phyloP scores from a whole-genome alignment of 2,888 invertebrate genomes.

The Scaptomyza tumidula region DNA sequence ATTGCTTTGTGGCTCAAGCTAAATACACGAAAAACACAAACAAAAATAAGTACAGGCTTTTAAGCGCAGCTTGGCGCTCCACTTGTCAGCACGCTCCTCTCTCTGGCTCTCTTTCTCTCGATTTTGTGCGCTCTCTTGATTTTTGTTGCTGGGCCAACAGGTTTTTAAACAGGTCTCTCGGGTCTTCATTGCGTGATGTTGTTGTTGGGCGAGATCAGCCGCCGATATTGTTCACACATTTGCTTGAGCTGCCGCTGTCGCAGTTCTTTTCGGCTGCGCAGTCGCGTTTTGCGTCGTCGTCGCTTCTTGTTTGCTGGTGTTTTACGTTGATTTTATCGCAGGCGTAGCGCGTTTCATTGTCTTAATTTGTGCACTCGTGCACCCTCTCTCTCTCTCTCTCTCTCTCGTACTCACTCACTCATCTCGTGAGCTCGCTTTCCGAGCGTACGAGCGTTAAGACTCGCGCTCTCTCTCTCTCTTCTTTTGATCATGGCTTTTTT shows the following conservation, averaged over 20 bases:
- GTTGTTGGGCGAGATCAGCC: constrained; percentile 73
- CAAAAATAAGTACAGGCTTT: constrained; percentile 70
- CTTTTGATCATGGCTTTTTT: constrained; percentile 40
- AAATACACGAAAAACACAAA: background rate
- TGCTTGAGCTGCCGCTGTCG: constrained; percentile 55
- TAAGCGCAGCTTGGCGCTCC: constrained; percentile 62
- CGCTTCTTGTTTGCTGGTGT: constrained; percentile 65
- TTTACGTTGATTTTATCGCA: constrained; percentile 76
- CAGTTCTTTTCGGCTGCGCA: constrained; percentile 37
- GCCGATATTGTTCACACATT: constrained; percentile 81
- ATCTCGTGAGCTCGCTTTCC: background rate
- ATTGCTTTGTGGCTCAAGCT: constrained; percentile 35
- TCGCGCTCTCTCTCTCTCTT: background rate
- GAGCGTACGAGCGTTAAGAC: no score
- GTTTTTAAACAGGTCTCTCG: constrained; percentile 76
- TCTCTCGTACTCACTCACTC: background rate
- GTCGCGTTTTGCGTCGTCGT: constrained; percentile 29
- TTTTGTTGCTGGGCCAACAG: constrained; percentile 58
- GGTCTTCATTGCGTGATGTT: constrained; percentile 34
- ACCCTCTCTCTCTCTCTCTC: constrained; percentile 13
- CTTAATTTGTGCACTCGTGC: constrained; percentile 71
- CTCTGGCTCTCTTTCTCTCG: background rate
- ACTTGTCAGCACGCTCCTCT: constrained; percentile 50
- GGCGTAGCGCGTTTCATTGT: constrained; percentile 79
- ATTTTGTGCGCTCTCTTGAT: constrained; percentile 2